A percentile compares a stretch with the other conserved stretches of the same genome.
These are phyloP conservation scores for Periplaneta americana DNA, from an alignment of 1,140 invertebrate species.

Conservation along the genomic window DNA sequence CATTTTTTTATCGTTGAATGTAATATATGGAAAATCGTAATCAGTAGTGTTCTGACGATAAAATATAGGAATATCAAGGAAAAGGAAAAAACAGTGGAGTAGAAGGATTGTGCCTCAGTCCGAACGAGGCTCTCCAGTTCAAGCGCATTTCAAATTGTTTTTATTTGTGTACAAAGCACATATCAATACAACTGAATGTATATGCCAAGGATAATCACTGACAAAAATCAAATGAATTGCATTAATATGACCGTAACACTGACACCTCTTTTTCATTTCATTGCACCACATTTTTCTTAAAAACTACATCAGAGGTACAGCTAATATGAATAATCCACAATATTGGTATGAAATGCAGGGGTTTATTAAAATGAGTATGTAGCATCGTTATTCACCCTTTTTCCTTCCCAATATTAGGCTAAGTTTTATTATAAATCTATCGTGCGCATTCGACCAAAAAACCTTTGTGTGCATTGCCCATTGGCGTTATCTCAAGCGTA, in stretches of 20 bases:
- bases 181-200: background rate
- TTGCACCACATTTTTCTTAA: background rate
- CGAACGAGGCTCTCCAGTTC: background rate
- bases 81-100: background rate
- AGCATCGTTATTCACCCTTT: background rate
- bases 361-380: background rate
- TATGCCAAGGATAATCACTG: background rate
- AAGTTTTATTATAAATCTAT: background rate
- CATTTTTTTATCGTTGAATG: too few relatives aligned
- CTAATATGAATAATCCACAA: background rate
- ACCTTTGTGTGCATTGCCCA: background rate
- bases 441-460: background rate
- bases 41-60: too few relatives aligned
- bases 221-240: background rate
- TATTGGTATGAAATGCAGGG: background rate
- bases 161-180: slow-evolving; percentile 10
- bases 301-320: background rate
- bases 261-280: background rate
- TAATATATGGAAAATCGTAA: too few relatives aligned
- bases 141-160: background rate
- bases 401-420: background rate
- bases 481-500: background rate
- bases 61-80: too few relatives aligned
- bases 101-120: background rate
- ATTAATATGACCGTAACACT: background rate